Conservation (phyloP, 2,113 vertebrate genomes). For the Boulengeromyrus knoepffleri region DNA sequence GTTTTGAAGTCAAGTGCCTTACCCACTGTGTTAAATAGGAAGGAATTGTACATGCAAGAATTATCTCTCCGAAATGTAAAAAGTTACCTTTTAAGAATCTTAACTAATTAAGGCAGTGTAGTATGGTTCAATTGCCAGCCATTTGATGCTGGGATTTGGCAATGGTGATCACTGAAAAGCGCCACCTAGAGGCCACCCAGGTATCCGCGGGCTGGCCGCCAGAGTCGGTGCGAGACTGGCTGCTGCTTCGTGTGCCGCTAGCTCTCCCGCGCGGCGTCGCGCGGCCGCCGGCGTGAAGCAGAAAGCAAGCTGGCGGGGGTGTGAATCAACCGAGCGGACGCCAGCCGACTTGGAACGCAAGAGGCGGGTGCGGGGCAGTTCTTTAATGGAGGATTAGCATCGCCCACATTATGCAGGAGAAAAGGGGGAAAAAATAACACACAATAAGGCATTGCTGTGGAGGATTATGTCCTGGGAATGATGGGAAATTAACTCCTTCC, state of each 20-base stretch:
- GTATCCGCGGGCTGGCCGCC: not conserved
- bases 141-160: not conserved
- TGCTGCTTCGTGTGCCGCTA: not conserved
- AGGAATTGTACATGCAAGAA: not conserved
- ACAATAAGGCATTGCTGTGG: not conserved
- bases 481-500: not conserved
- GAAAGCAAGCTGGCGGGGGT: not conserved
- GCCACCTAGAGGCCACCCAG: not conserved
- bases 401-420: not conserved
- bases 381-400: not conserved
- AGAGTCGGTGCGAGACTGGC: not conserved
- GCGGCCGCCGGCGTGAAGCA: not conserved
- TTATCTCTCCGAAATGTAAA: not conserved
- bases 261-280: not conserved
- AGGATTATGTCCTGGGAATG: not conserved
- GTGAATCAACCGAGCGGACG: not conserved
- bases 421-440: not conserved
- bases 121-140: not conserved
- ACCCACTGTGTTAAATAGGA: not conserved
- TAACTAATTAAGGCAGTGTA: not conserved
- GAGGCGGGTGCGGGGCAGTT: not conserved
- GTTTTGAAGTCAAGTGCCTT: not conserved
- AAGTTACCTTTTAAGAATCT: not conserved
- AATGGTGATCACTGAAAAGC: not conserved
- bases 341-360: not conserved